Conservation (phyloP, 2,797 vertebrate genomes). For the Fistularia commersonii region DNA sequence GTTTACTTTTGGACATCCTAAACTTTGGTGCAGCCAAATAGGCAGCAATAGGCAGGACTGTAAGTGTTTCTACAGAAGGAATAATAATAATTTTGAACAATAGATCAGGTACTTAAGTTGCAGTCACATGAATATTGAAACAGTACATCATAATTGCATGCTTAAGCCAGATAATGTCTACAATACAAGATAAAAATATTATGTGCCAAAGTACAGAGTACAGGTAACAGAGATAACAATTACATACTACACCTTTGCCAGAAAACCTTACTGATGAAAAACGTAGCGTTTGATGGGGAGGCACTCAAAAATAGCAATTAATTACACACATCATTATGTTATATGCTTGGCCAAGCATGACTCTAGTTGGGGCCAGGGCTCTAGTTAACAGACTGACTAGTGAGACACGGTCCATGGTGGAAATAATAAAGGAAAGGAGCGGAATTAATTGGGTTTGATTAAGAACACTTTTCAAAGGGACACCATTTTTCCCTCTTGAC, state of each 20-base stretch:
- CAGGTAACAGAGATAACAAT: neutral
- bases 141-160: too few species aligned
- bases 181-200: too few species aligned
- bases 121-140: too few species aligned
- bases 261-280: constrained; percentile 20
- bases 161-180: too few species aligned
- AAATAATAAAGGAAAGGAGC: constrained; percentile 81
- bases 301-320: constrained; percentile 70
- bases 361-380: constrained; percentile 61
- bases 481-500: constrained; percentile 68
- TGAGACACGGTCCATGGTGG: constrained; percentile 62
- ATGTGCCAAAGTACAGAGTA: too few species aligned
- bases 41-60: too few species aligned
- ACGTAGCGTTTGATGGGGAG: constrained; percentile 25
- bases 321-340: constrained; percentile 72
- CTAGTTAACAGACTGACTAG: constrained; percentile 74
- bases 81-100: too few species aligned
- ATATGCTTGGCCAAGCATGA: constrained; percentile 65
- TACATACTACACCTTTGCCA: constrained; percentile 20
- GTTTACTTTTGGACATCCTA: too few species aligned
- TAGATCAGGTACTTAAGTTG: too few species aligned
- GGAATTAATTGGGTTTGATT: constrained; percentile 86
- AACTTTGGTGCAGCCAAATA: too few species aligned
- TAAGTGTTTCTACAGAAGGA: too few species aligned
- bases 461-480: constrained; percentile 73